phyloP scores from a whole-genome alignment of 2,888 invertebrate genomes.

The Ditylenchus weischeri region DNA sequence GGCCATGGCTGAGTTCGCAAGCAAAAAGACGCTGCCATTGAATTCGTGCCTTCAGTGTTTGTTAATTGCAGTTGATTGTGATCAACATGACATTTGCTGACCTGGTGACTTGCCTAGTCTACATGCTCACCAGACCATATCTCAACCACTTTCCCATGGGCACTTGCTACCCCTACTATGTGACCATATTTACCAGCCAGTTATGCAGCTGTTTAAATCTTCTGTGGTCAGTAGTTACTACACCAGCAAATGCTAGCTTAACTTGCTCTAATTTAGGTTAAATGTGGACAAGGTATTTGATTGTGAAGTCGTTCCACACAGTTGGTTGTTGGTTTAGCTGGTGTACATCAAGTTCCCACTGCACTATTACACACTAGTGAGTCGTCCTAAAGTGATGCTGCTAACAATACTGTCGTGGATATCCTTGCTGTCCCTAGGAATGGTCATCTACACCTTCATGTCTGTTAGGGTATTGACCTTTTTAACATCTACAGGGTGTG shows the following conservation, averaged over 20 bases:
- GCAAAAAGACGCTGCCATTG: too few species aligned
- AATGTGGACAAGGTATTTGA: constrained; percentile 12
- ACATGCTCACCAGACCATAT: constrained; percentile 54
- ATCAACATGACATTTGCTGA: constrained; percentile 58
- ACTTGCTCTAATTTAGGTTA: neutral
- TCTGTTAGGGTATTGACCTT: constrained; percentile 30
- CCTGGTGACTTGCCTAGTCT: constrained; percentile 52
- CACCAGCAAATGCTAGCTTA: too few species aligned
- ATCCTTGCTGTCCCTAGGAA: constrained; percentile 37
- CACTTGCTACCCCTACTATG: constrained; percentile 52
- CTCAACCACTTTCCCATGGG: constrained; percentile 38
- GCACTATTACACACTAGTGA: constrained; percentile 55
- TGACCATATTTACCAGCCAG: constrained; percentile 54
- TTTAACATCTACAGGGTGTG: neutral
- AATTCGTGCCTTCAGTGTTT: neutral
- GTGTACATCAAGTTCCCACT: constrained; percentile 56
- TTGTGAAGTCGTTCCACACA: too few species aligned
- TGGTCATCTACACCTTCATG: constrained; percentile 43
- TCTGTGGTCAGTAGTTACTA: constrained; percentile 42
- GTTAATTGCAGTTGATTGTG: constrained; percentile 49
- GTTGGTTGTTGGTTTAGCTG: constrained; percentile 25
- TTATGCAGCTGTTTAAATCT: constrained; percentile 55
- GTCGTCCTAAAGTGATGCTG: constrained; percentile 39
- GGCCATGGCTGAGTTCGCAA: too few species aligned
- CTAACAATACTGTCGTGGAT: constrained; percentile 47